A percentile compares a stretch with the other conserved stretches of the same genome.
Evolutionary conservation across 2,113 vertebrate genomes (phyloP).

Genomic region (Cygnus atratus): DNA sequence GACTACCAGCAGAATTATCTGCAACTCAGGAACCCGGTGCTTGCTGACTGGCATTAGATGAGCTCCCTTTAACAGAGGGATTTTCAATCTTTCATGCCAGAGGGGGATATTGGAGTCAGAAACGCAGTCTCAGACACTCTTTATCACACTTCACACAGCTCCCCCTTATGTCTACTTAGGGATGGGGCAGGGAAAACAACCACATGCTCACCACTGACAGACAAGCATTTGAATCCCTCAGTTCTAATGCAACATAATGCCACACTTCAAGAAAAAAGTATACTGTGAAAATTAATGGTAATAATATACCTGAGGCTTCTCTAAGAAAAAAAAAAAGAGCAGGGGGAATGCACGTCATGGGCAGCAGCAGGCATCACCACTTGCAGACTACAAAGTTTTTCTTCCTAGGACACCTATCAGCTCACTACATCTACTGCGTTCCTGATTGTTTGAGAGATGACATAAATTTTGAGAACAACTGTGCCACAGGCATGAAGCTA

Average conservation of each 20-base stretch:
- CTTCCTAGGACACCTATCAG: neutral
- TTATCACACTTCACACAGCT: constrained; percentile 1
- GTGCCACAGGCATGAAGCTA: neutral
- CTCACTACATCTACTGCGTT: neutral
- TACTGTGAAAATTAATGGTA: neutral
- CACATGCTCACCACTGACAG: neutral
- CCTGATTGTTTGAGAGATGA: neutral
- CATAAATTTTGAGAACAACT: fast-evolving
- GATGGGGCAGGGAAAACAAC: neutral
- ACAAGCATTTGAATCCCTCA: neutral
- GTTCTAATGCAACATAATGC: fast-evolving
- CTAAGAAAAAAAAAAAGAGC: neutral
- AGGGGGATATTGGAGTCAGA: neutral
- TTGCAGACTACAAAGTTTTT: neutral
- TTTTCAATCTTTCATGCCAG: neutral
- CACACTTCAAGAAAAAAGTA: neutral
- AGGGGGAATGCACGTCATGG: neutral
- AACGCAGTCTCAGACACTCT: fast-evolving
- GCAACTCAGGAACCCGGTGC: neutral
- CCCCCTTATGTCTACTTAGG: constrained; percentile 9
- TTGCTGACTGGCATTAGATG: neutral
- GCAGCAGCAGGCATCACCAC: neutral
- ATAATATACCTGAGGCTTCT: neutral
- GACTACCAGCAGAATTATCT: neutral
- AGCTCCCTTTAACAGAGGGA: neutral